Evolutionary conservation across 53 echinoderm and acorn worm genomes (phyloP), one percentile per base, ranked within the genome.

Genomic region (Crossaster papposus): DNA sequence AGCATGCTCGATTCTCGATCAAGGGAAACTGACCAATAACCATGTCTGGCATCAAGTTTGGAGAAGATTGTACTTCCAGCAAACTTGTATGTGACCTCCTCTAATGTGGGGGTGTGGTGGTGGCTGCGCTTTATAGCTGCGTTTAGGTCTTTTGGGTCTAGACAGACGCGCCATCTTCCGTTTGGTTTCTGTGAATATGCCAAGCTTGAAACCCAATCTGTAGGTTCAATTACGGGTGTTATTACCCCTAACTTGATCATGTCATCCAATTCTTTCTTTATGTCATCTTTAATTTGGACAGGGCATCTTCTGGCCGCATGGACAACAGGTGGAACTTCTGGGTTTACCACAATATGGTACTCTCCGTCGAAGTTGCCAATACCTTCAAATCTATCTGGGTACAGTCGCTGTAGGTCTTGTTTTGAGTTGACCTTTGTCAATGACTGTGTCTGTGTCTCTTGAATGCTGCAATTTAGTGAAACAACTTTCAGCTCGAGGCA

Each of bases 131-230:
- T 96, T 31, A 90, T 72, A 28, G 92, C 91, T 20, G 55, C 80
- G 64, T 96, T 96, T 36, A 91, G 58, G 62, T 92, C 94, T 54
- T 91, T 94, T 14, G 96, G 96, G 33, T 96, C 92, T 26, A 95
- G 88, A 62, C 95, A 96, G 26, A 96, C 75, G 13, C 81, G 86
- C 50, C 65, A 88, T 54, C 38, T 63, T 5, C 90, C 92, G 65
- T 90, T 90, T 0, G 90, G 53, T 30, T 90, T 86, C 36, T 87
- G 87, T 6, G 82, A 7, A 58, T 88, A 83, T 9, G 89, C 90
- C 52, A 91, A 31, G 54, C 91, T 91, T 44, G 89, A 89, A 4
- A 94, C 94, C 91, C 94, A 94, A 30, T 94, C 75, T 10, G 94
- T 91, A 30, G 94, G 91, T 53, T 94, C 88, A 29, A 50, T 37